A percentile compares a stretch with the other conserved stretches of the same genome.
phyloP scores from a whole-genome alignment of 2,113 vertebrate species.

The Dendrocopos noguchii region DNA sequence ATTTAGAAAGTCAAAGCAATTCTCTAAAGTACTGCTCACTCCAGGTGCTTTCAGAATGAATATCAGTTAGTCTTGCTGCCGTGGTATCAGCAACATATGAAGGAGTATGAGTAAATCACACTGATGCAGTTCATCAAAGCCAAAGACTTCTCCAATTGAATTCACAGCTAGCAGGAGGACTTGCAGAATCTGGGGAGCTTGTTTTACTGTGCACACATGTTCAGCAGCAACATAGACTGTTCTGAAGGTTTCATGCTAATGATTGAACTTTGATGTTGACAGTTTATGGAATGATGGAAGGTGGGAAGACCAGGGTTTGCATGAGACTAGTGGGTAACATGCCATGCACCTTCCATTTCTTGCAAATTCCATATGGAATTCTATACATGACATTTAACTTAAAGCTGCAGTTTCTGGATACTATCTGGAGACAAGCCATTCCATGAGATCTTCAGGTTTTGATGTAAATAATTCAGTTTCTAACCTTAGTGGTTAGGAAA shows the following conservation, averaged over 20 bases:
- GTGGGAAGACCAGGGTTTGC: not conserved
- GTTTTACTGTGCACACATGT: not conserved
- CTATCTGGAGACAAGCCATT: not conserved
- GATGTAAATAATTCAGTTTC: not conserved
- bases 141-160: not conserved
- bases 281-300: not conserved
- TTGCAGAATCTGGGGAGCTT: not conserved
- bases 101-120: not conserved
- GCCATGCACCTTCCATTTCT: not conserved
- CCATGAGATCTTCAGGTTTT: not conserved
- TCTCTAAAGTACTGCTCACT: not conserved
- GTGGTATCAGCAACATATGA: not conserved
- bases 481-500: not conserved
- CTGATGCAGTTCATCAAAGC: not conserved
- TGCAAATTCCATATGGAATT: not conserved
- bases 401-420: not conserved
- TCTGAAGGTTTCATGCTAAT: not conserved
- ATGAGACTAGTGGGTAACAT: not conserved
- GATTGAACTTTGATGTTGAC: not conserved
- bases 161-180: not conserved
- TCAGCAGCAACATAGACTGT: not conserved
- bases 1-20: constrained; percentile 10
- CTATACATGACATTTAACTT: not conserved
- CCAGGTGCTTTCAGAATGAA: constrained; percentile 5
- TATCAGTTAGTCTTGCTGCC: not conserved